Base-by-base conservation (phyloP, 2,797 vertebrate species). In the Esox masquinongy region DNA sequence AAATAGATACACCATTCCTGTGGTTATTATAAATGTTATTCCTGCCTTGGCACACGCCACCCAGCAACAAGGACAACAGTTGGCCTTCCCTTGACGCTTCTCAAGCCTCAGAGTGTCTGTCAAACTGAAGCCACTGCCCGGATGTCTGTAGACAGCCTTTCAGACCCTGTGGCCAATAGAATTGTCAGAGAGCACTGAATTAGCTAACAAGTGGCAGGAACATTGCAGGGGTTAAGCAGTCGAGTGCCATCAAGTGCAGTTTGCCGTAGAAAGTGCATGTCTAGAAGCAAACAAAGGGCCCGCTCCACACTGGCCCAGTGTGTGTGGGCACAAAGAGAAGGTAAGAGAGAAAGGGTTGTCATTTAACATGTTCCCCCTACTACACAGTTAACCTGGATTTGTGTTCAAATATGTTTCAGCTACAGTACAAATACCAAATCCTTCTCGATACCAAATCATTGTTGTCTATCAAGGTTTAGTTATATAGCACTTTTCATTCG, bases 201-300 rank as follows among this genome's bases (percentile, higher is more conserved):
- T 79, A 74, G 68, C 81, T 87, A 82, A 84, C 83, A 85, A 89
- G 90, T 89, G 88, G 87, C 86, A 73, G 87, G 82, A 77, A 86
- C 88, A 74, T 87, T 79, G 83, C 80, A 53, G 81, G 83, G 90
- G 89, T 91, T 91, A 87, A 90, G 89, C 89, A 90, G 90, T 93
- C 90, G 90, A 94, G 92, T 92, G 85, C 84, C 90, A 83, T 91
- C 88, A 82, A 92, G 89, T 87, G 90, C 89, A 83, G 88, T 89
- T 92, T 88, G 89, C 88, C 78, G 81, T 77, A 86, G 87, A 91
- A 91, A 91, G 85, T 77, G 83, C 79, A 80, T 68, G 83, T 91
- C 79, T 88, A 85, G 90, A 89, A 90, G 90, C 89, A 93, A 92
- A 91, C 90, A 91, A 90, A 88, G 89, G 68, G 81, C 84, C 86